Evolutionary conservation across 1,140 invertebrate genomes (phyloP), one percentile per base, ranked within the genome.

Genomic region (Holcopasites calliopsidis): DNA sequence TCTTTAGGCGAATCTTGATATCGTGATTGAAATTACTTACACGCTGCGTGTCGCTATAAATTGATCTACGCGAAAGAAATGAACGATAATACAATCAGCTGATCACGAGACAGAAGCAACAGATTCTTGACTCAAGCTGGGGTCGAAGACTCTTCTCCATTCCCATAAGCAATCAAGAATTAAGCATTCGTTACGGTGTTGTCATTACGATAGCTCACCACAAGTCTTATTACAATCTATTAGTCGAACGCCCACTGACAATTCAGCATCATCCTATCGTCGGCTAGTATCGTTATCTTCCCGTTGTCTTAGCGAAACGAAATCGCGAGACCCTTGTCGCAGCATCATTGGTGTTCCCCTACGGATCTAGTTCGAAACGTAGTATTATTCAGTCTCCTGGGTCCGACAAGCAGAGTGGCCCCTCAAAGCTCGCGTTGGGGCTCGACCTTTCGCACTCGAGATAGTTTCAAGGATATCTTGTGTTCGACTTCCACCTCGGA

Each of bases 181-280:
- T 58, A 50, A 31, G 60, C 65, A 65, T 76, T 82, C 79, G 79
- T 81, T 76, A 74, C 77, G 55, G 74, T 70, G 80, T 84, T 78
- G 82, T 85, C 73, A 84, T 85, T 85, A 82, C 75, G 61, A 64
- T 82, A 55, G 71, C 66, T 65, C 80, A 83, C n/a, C n/a, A 86
- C 80, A 80, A 82, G 66, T 87, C 81, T 85, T 82, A 86, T 87
- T 87, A 85, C 83, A 77, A 87, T 77, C 84, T 82, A 87, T 87
- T 84, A 87, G 85, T 75, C 68, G 70, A 76, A 86, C 86, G 85
- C 86, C 86, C 83, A 87, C 86, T 70, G 68, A 83, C 85, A 86
- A 87, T 87, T 87, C 80, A 82, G 65, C 18, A 42, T 60, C 44
- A 55, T 52, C 33, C 71, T 60, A 76, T 80, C 73, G 64, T 26